Base-by-base conservation (phyloP, 2,888 invertebrate genomes). In the Hylaea fasciaria region DNA sequence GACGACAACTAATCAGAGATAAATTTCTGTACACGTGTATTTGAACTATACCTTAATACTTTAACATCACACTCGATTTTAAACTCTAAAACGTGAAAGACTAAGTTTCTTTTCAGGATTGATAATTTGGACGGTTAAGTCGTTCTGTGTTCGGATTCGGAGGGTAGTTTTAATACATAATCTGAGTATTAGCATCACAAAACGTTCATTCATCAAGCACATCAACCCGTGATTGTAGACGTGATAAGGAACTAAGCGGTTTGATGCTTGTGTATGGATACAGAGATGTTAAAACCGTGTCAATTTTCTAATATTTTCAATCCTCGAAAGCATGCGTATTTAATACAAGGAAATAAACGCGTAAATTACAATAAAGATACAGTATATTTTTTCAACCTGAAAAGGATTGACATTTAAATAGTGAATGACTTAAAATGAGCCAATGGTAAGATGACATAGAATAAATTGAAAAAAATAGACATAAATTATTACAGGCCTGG, bases 201-300 rank as follows among this genome's bases (percentile, higher is more conserved):
- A 90, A 86, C 87, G 81, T 89, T 85, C 87, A 88, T 91, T 91
- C 90, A 90, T 91, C 91, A 87, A 74, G 78, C 77, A 83, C 84
- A 87, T 88, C 87, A 86, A 80, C 76, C 75, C 68, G 70, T 82
- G 89, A 89, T 89, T 79, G 82, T 75, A 73, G 72, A 69, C 65
- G 64, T 81, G 87, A 88, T 84, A 87, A 85, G 59, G 58, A 74
- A 76, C 71, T 77, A 69, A 76, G 74, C 62, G 65, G 63, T 70
- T 68, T 63, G 68, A 66, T 65, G 64, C 61, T 56, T 11, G 39
- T n/a, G 43, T 64, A 74, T 69, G 50, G 71, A 11, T 72, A 69
- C 56, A 71, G 82, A 88, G 88, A 11, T 82, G 82, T 17, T 82
- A 57, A 41, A 55, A 64, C 64, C 12, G n/a, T 7, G n/a, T 1